Base-by-base conservation (phyloP, 2,888 invertebrate species). In the Leucophora obtusa region DNA sequence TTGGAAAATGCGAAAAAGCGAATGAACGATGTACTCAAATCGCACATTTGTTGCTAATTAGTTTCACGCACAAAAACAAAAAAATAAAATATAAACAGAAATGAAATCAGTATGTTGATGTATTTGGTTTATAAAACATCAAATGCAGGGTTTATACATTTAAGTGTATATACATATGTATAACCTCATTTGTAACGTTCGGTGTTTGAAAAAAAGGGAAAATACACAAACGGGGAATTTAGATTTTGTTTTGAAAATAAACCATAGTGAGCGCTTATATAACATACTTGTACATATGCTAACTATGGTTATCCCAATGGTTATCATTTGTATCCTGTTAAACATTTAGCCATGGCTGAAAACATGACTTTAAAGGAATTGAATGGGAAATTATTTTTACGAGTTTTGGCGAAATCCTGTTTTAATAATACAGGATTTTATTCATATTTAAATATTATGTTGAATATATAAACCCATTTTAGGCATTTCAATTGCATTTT, bases 41-140 rank as follows among this genome's bases (percentile, higher is more conserved):
- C 56, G 77, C 53, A 82, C 71, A 83, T 76, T 83, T 82, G 82
- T 62, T 76, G 76, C 78, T 82, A 84, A 84, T 84, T 83, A 83
- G 82, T 76, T 81, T 82, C 78, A 77, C 73, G 82, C 71, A 69
- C 38, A 63, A 21, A 59, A 72, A 62, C 43, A 38, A 51, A 15
- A 56, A 28, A 50, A 47, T 38, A 51, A 35, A 63, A 51, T 28
- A n/a, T n/a, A 54, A 54, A 66, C 24, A 63, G 24, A 65, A 65
- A 63, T 51, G 24, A 65, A 73, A 73, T 51, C 50, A 73, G 38
- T 66, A 3, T 21, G 63, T 51, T 73, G 50, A 73, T 73, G 28
- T 62, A 43, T 65, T 33, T 73, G 72, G 65, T 65, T 65, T 66
- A 47, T 62, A 66, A 53, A 59, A 53, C 65, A 66, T 73, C 73